Percentiles rank a stretch among this genome's conserved stretches.
Conservation (phyloP, 2,113 vertebrate genomes). For the Stictonetta naevosa region DNA sequence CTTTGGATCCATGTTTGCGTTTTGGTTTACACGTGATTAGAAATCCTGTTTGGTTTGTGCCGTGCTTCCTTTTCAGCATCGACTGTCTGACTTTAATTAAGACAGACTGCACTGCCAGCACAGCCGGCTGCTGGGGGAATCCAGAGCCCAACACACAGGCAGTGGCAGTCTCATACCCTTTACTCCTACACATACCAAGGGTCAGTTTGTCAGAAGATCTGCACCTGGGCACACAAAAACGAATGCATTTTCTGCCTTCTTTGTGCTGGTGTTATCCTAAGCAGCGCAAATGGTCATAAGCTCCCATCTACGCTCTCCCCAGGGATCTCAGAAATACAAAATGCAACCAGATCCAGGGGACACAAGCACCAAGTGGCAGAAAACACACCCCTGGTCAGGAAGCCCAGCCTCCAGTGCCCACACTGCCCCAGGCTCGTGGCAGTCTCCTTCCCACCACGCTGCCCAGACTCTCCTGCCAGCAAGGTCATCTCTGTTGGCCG, state of each 20-base stretch:
- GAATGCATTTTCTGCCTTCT: neutral
- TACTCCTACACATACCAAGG: neutral
- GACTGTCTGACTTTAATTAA: neutral
- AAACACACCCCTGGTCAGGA: neutral
- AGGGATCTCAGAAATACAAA: neutral
- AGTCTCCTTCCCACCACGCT: neutral
- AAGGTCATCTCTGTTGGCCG: neutral
- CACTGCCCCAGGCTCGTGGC: accelerated
- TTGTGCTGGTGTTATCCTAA: neutral
- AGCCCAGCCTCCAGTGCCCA: neutral
- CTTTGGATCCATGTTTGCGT: neutral
- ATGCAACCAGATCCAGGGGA: neutral
- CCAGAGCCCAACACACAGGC: neutral
- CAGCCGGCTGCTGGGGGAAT: neutral
- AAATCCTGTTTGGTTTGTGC: neutral
- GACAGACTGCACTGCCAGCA: neutral
- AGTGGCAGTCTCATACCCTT: neutral
- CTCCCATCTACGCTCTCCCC: neutral
- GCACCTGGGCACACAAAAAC: neutral
- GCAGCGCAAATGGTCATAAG: neutral
- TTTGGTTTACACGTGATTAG: neutral
- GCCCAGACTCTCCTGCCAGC: neutral
- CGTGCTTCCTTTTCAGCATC: neutral
- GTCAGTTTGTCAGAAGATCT: neutral
- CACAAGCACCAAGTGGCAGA: accelerated